Conservation (phyloP, 2,888 invertebrate genomes). For the Calliscelio sp. region DNA sequence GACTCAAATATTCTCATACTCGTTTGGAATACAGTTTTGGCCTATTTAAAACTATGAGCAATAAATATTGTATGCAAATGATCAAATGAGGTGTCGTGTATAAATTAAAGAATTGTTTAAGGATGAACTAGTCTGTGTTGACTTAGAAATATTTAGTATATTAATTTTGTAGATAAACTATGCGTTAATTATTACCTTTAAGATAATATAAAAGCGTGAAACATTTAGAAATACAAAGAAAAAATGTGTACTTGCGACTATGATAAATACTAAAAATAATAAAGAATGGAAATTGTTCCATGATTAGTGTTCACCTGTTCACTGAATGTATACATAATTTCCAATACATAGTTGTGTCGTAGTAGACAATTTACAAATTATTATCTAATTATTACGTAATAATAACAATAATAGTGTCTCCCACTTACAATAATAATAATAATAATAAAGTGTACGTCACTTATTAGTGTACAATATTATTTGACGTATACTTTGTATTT, state of each 20-base stretch:
- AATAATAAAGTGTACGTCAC: no score
- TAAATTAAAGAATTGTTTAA: slow-evolving; percentile 35
- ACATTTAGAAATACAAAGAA: not conserved
- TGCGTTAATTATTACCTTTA: no score
- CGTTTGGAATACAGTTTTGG: slow-evolving; percentile 11
- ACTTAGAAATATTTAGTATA: slow-evolving; percentile 22
- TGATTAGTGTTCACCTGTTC: not conserved
- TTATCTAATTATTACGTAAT: no score
- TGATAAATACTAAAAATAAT: not conserved
- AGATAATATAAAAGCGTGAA: not conserved
- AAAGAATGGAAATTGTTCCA: not conserved
- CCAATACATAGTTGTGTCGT: no score
- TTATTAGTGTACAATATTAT: no score
- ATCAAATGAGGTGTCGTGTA: slow-evolving; percentile 16
- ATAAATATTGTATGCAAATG: slow-evolving; percentile 35
- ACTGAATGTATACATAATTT: not conserved
- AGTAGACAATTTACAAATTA: no score
- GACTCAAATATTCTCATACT: slow-evolving; percentile 7
- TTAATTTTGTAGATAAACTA: slow-evolving; percentile 30
- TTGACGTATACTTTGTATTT: no score
- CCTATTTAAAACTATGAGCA: slow-evolving; percentile 32
- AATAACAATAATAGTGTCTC: no score
- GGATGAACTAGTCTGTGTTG: slow-evolving; percentile 5
- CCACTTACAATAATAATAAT: no score
- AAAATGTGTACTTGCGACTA: not conserved